Conservation (phyloP, 2,888 invertebrate genomes). For the Koerneria pararmatus region DNA sequence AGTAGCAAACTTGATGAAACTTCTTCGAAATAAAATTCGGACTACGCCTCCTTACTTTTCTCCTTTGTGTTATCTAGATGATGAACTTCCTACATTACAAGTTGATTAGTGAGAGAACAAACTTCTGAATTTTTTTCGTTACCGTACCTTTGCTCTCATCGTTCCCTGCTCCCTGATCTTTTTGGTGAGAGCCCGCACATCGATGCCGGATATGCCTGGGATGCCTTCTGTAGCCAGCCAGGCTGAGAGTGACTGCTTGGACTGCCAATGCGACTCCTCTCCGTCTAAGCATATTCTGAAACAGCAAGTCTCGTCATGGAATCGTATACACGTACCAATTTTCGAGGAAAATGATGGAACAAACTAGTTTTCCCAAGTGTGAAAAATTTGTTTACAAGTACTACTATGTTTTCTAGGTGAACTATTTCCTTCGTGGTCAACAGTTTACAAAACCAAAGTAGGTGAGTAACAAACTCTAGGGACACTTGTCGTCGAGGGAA, state of each 20-base stretch:
- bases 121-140: background rate
- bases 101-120: background rate
- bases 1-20: background rate
- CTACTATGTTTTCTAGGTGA: too few species aligned
- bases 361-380: too few species aligned
- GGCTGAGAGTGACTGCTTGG: slow-evolving; percentile 59
- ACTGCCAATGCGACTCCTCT: slow-evolving; percentile 61
- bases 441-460: too few species aligned
- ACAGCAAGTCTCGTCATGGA: too few species aligned
- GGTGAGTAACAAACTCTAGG: too few species aligned
- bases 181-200: slow-evolving; percentile 87
- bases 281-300: slow-evolving; percentile 50
- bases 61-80: background rate
- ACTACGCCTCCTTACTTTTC: background rate
- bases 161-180: slow-evolving; percentile 83
- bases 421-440: too few species aligned
- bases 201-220: slow-evolving; percentile 70
- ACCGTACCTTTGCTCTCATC: slow-evolving; percentile 70
- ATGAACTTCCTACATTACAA: background rate
- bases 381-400: too few species aligned
- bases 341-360: too few species aligned
- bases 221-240: slow-evolving; percentile 61
- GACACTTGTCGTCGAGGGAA: too few species aligned
- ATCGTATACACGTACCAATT: too few species aligned
- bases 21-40: background rate